phyloP scores from a whole-genome alignment of 2,888 invertebrate genomes.

The Pseudanteris insignis region DNA sequence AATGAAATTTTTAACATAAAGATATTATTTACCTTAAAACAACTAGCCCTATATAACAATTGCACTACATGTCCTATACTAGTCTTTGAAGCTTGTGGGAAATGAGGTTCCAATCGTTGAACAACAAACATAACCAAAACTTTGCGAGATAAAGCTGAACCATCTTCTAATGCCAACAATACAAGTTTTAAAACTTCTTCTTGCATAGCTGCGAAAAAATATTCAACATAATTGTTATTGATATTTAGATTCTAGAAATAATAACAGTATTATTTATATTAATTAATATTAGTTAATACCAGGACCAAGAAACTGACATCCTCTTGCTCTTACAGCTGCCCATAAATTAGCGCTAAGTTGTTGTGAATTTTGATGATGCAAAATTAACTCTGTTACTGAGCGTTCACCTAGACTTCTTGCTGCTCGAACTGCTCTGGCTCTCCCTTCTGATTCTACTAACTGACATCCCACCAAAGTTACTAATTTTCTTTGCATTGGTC shows the following conservation, averaged over 20 bases:
- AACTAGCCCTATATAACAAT: constrained; percentile 95
- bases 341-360: constrained; percentile 93
- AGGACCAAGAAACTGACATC: constrained; percentile 98
- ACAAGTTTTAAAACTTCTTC: constrained; percentile 97
- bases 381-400: constrained; percentile 90
- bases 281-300: constrained; percentile 61
- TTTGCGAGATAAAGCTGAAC: constrained; percentile 91
- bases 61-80: constrained; percentile 99
- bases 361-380: constrained; percentile 96
- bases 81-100: constrained; percentile 97
- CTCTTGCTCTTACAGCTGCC: constrained; percentile 95
- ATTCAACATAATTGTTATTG: no score
- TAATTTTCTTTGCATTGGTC: constrained; percentile 95
- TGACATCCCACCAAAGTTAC: constrained; percentile 94
- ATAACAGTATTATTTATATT: background rate
- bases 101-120: constrained; percentile 93
- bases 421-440: constrained; percentile 81
- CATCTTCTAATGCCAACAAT: constrained; percentile 92
- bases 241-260: no score
- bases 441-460: constrained; percentile 87
- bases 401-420: constrained; percentile 94
- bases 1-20: no score
- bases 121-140: constrained; percentile 99
- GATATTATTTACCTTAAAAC: constrained; percentile 83
- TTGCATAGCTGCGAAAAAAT: constrained; percentile 83